Conservation (phyloP, 2,113 vertebrate genomes). For the Vombatus ursinus region DNA sequence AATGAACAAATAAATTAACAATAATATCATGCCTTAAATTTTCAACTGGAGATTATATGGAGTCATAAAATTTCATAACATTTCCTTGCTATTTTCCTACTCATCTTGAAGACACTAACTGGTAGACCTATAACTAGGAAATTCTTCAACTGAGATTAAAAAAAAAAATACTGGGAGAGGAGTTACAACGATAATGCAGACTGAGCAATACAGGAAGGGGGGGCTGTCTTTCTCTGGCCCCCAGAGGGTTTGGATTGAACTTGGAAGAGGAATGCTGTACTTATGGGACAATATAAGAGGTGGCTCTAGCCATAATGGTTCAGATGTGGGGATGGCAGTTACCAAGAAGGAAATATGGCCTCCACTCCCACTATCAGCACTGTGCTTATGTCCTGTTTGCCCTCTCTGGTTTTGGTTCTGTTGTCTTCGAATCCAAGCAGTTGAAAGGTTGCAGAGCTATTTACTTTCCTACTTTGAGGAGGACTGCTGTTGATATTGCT, state of each 20-base stretch:
- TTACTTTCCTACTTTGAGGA: no score
- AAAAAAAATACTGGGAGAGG: background rate
- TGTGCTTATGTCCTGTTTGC: background rate
- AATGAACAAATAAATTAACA: background rate
- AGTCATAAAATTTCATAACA: background rate
- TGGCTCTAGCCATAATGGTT: background rate
- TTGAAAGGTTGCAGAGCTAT: no score
- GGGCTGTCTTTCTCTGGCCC: background rate
- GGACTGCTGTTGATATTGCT: no score
- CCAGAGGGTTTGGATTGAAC: background rate
- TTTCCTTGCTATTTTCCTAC: background rate
- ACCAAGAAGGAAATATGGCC: background rate
- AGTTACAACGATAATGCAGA: background rate
- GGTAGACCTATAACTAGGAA: background rate
- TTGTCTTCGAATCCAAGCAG: no score
- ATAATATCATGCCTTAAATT: background rate
- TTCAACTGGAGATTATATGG: background rate
- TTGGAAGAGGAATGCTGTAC: background rate
- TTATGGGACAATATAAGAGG: no score
- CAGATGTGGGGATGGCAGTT: background rate
- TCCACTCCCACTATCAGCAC: background rate
- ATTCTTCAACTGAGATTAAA: background rate
- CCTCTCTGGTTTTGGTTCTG: no score
- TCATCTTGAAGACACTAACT: background rate
- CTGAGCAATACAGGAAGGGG: background rate